Conservation (phyloP, 1,140 invertebrate genomes). For the Belonocnema kinseyi region DNA sequence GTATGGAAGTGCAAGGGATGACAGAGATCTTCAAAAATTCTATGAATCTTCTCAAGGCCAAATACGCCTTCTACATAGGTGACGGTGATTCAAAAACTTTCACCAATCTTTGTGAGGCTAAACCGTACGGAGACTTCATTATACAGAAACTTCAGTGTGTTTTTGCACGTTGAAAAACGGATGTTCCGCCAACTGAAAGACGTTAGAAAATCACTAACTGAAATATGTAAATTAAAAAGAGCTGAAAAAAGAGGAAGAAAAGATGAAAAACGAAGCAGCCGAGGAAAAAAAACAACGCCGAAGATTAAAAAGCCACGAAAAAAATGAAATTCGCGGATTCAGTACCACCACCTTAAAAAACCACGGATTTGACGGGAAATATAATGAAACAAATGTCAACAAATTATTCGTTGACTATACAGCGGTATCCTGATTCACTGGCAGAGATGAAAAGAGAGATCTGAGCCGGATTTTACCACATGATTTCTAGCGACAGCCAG, state of each 20-base stretch:
- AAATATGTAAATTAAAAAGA: background rate
- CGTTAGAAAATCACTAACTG: background rate
- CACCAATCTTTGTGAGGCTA: background rate
- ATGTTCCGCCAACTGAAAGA: too few relatives aligned
- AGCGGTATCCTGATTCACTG: background rate
- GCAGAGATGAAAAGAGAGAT: conserved; percentile 14
- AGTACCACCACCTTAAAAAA: too few relatives aligned
- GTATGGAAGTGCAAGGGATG: too few relatives aligned
- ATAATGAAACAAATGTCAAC: conserved; percentile 8
- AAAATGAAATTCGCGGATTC: too few relatives aligned
- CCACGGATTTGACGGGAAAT: too few relatives aligned
- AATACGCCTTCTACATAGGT: too few relatives aligned
- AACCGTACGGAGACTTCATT: background rate
- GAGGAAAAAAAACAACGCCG: too few relatives aligned
- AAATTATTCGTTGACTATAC: background rate
- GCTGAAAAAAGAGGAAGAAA: conserved; percentile 17
- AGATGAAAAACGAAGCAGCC: too few relatives aligned
- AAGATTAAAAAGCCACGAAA: too few relatives aligned
- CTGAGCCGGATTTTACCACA: conserved; percentile 19
- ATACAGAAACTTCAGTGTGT: background rate
- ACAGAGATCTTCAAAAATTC: too few relatives aligned
- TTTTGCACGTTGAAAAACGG: background rate
- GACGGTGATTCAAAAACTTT: too few relatives aligned
- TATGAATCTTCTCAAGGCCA: too few relatives aligned
- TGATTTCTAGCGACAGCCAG: conserved; percentile 12